Conservation (phyloP, 2,113 vertebrate species). For the Saccopteryx leptura region DNA sequence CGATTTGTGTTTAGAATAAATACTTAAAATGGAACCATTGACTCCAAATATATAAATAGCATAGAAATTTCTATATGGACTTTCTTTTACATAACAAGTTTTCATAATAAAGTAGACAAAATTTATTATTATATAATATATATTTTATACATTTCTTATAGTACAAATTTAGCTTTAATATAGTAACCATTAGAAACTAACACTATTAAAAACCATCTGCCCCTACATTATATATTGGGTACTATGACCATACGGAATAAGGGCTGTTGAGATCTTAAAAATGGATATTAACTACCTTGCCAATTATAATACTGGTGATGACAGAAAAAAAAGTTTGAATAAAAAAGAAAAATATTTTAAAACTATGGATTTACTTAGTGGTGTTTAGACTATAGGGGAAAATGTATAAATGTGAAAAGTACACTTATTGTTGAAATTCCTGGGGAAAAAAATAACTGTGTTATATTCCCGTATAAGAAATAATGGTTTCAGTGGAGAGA, state of each 20-base stretch:
- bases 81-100: background rate
- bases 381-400: background rate
- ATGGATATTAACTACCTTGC: background rate
- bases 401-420: background rate
- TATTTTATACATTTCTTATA: background rate
- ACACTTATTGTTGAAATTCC: background rate
- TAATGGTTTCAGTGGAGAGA: background rate
- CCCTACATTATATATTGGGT: background rate
- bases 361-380: background rate
- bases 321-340: background rate
- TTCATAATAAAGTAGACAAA: background rate
- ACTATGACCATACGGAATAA: background rate
- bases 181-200: background rate
- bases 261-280: background rate
- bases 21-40: background rate
- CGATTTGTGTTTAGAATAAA: background rate
- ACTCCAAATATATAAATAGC: background rate
- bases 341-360: background rate
- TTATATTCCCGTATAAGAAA: conserved; percentile 16
- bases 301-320: background rate
- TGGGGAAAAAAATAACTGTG: conserved; percentile 4
- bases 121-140: background rate
- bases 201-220: background rate
- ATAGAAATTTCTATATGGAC: background rate
- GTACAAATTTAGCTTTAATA: background rate